A percentile compares a stretch with the other conserved stretches of the same genome.
Conservation (phyloP, 1,140 invertebrate species). For the Zaprionus kolodkinae region DNA sequence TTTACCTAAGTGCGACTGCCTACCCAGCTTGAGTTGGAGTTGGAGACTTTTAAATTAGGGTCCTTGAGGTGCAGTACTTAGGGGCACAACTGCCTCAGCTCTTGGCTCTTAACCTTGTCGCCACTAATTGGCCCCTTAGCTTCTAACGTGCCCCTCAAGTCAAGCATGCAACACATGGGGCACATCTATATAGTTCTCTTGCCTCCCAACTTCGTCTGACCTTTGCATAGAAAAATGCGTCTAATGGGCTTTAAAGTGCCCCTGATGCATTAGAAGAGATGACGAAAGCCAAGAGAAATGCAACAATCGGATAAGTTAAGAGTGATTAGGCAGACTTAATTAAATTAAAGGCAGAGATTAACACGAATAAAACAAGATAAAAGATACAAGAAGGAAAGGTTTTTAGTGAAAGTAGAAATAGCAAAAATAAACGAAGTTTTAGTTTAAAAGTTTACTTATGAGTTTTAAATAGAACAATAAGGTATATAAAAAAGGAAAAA, state of each 20-base stretch:
- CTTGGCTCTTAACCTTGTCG: constrained; percentile 72
- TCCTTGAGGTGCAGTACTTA: constrained; percentile 42
- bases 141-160: constrained; percentile 54
- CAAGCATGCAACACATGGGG: constrained; percentile 47
- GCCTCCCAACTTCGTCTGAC: constrained; percentile 40
- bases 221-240: constrained; percentile 56
- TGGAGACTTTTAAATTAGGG: constrained; percentile 26
- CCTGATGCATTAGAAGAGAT: background rate
- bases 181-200: constrained; percentile 19
- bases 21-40: background rate
- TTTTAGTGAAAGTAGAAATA: no score
- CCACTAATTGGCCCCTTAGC: constrained; percentile 67
- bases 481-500: no score
- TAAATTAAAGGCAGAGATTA: background rate
- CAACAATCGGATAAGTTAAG: background rate
- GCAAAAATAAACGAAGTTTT: no score
- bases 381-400: no score
- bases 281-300: constrained; percentile 10
- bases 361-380: no score
- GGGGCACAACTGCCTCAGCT: constrained; percentile 25
- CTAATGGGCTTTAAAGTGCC: constrained; percentile 44
- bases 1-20: constrained; percentile 37
- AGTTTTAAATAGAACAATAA: no score
- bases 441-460: no score
- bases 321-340: background rate